phyloP scores from a whole-genome alignment of 2,888 invertebrate species.

The Busseola fusca region DNA sequence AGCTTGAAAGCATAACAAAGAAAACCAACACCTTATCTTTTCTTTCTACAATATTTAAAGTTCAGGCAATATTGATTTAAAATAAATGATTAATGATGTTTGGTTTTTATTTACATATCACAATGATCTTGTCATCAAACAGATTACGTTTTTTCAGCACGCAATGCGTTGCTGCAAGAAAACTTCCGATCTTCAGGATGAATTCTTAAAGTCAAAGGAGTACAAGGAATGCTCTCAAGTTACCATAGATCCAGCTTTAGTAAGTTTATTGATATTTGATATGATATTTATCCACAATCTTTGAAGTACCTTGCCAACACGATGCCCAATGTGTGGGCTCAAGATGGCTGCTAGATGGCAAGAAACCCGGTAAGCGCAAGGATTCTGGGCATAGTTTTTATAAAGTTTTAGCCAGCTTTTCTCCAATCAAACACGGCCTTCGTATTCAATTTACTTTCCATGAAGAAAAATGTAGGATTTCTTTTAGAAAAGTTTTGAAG shows the following conservation, averaged over 20 bases:
- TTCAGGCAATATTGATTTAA: no score
- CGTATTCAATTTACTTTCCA: neutral
- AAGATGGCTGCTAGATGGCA: neutral
- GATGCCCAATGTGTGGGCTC: no score
- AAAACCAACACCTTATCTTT: no score
- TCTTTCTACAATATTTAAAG: no score
- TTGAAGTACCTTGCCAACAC: neutral
- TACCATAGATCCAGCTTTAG: slow-evolving; percentile 22
- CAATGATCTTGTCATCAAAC: neutral
- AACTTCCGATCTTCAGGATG: neutral
- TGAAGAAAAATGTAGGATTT: neutral
- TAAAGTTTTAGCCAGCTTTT: no score
- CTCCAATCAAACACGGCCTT: no score
- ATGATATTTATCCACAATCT: neutral
- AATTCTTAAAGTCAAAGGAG: neutral
- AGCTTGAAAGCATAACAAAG: no score
- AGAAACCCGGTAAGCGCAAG: neutral
- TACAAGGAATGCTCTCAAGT: slow-evolving; percentile 21
- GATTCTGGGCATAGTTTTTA: no score
- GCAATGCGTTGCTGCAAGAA: slow-evolving; percentile 23
- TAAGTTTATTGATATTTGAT: slow-evolving; percentile 17
- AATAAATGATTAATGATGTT: neutral
- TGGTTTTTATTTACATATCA: neutral
- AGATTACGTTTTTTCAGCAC: slow-evolving; percentile 10
- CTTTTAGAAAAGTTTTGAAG: neutral